Evolutionary conservation across 2,888 invertebrate genomes (phyloP), one percentile per base, ranked within the genome.

Genomic region (Ophion slaviceki): DNA sequence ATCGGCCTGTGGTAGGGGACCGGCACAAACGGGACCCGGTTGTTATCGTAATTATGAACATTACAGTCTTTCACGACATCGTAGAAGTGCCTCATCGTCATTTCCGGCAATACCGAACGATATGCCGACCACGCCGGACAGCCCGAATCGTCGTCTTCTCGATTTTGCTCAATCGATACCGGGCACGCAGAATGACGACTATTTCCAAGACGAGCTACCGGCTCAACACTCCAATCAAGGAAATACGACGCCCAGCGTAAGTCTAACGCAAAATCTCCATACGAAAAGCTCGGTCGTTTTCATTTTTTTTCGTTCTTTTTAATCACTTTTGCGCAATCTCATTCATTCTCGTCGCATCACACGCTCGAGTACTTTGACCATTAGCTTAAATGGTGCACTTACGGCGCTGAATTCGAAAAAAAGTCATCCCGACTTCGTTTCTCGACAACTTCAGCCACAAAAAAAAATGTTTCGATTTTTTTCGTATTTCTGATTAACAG

Each of bases 41-140:
- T 97, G 97, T 95, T 97, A 96, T 95, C 96, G 96, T 93, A 97
- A 96, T 94, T 97, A 96, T 94, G 97, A 97, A 93, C 97, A 97
- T 94, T 95, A 95, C 88, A 94, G 94, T 86, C 89, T 92, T 72
- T 90, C 90, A 85, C 94, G 95, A 86, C 94, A 94, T 88, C 94
- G 95, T 86, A 94, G 95, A 88, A 95, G 95, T 91, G 94, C 95
- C 89, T 95, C 95, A 88, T 94, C 95, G 92, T 93, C 92, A 86
- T 92, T 93, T 82, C 93, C 93, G 40, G 92, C 91, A 87, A 88
- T 93, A 81, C 93, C 93, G 57, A 93, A 93, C 88, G 94, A 94
- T 40, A 83, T 93, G 83, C 92, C 93, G 47, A 91, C 90, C 67
- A 93, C 94, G 64, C 94, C 94, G 79, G 93, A 94, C 88, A 94